Evolutionary conservation across 2,113 vertebrate species (phyloP), one percentile per base, ranked within the genome.

Genomic region (Atlantisia rogersi): DNA sequence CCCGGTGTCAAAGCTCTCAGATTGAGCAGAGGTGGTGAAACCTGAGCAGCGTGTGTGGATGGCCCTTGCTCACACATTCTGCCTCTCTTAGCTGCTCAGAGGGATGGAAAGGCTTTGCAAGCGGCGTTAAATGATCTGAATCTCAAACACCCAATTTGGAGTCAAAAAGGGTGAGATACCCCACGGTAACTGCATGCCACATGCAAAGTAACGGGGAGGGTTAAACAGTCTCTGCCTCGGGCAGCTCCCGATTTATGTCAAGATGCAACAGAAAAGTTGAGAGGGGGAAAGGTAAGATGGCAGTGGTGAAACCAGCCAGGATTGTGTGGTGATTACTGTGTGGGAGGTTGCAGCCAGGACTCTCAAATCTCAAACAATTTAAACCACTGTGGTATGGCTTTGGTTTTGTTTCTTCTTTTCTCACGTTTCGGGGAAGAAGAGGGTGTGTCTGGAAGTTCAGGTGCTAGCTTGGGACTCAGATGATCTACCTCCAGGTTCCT

Each of bases 321-420:
- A 70, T 15, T 82, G 62, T 69, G 94, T 0, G 4, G 76, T 94
- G 88, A 48, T 81, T 74, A 58, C 86, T 56, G 44, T 24, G 81
- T 88, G 86, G 83, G 88, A 94, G 73, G 77, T 81, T 92, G 83
- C 65, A 88, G 59, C 65, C 28, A 76, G 73, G 76, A 44, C 73
- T 81, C 92, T 44, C 50, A 92, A 81, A 94, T 83, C 92, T 44
- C 50, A 92, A 81, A 94, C 4, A 4, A 68, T 15, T 83, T 39
- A 71, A 94, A 84, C 56, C 69, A 29, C 53, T 53, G 17, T 48
- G 67, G 59, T 73, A 75, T 44, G 50, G 48, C 68, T 95, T 94
- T 35, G 24, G 32, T n/a, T 92, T 92, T 91, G 73, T 87, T 94
- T 94, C 82, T 91, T 65, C 78, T 93, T 96, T 93, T 95, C 88